Percentiles rank a stretch among this genome's conserved stretches.
These are phyloP conservation scores for Trogon surrucura DNA, from an alignment of 2,113 vertebrate genomes.

Conservation along the genomic window DNA sequence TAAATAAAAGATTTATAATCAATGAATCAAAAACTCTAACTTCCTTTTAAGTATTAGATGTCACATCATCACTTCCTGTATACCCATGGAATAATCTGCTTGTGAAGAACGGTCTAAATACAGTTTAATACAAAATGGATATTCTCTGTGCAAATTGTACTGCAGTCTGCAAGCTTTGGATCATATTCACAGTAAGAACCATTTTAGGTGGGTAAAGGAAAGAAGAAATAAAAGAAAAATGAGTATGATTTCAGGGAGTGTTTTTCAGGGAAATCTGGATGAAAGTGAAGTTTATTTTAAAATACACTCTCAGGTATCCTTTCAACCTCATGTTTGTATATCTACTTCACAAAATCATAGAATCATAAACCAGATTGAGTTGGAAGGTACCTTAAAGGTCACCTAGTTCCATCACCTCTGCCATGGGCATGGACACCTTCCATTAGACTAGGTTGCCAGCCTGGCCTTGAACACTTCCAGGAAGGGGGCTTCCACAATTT, in stretches of 20 bases:
- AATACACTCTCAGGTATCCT: background rate
- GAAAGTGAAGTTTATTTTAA: background rate
- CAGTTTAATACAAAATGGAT: background rate
- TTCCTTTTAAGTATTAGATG: background rate
- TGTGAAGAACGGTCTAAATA: background rate
- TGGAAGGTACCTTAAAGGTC: no score
- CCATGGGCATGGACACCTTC: no score
- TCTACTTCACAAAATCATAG: background rate
- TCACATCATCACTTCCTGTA: background rate
- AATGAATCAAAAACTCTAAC: background rate
- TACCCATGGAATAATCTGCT: background rate
- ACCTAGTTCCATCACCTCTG: no score
- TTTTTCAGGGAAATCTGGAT: background rate
- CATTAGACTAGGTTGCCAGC: no score
- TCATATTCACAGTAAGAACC: background rate
- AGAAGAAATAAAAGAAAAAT: background rate
- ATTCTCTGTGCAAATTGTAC: background rate
- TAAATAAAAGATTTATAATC: background rate
- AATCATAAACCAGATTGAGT: no score
- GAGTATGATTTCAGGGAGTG: background rate
- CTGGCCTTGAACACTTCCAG: no score
- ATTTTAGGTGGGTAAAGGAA: background rate
- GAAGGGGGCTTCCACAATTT: no score
- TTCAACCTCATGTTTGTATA: background rate
- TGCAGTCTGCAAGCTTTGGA: background rate